phyloP scores from a whole-genome alignment of 2,113 vertebrate genomes.

The Oophaga pumilio region DNA sequence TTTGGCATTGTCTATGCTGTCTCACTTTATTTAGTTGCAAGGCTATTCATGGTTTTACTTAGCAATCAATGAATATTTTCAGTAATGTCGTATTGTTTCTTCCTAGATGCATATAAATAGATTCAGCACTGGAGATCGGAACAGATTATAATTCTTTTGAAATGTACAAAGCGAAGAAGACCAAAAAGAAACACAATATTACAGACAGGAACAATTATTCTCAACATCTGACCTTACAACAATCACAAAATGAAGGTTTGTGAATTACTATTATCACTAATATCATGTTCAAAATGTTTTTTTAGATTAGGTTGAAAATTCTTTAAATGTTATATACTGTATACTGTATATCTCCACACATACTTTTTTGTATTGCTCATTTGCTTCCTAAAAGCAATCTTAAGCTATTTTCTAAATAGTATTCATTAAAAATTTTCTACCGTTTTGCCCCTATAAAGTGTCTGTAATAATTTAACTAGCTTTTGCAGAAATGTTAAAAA shows the following conservation, averaged over 20 bases:
- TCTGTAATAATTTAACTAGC: too few species aligned
- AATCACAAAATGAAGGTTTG: slow-evolving; percentile 24
- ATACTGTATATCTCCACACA: too few species aligned
- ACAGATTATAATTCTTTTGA: slow-evolving; percentile 2
- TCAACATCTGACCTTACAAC: neutral
- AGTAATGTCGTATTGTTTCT: neutral
- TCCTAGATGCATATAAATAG: slow-evolving; percentile 24
- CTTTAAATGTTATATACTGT: too few species aligned
- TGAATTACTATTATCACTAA: neutral
- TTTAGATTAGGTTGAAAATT: too few species aligned
- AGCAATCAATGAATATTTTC: neutral
- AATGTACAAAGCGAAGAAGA: slow-evolving; percentile 42
- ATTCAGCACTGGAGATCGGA: neutral
- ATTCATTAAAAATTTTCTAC: too few species aligned
- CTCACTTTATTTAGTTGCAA: neutral
- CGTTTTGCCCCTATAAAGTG: too few species aligned
- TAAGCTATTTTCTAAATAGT: too few species aligned
- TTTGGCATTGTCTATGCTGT: neutral
- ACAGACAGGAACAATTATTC: neutral
- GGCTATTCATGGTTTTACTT: neutral
- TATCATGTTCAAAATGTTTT: neutral
- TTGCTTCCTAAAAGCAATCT: too few species aligned
- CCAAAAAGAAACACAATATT: slow-evolving; percentile 34
- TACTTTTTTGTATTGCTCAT: too few species aligned
- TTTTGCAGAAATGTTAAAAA: too few species aligned